These are phyloP conservation scores for Melanotaenia duboulayi DNA, from an alignment of 2,113 vertebrate species.

Conservation along the genomic window DNA sequence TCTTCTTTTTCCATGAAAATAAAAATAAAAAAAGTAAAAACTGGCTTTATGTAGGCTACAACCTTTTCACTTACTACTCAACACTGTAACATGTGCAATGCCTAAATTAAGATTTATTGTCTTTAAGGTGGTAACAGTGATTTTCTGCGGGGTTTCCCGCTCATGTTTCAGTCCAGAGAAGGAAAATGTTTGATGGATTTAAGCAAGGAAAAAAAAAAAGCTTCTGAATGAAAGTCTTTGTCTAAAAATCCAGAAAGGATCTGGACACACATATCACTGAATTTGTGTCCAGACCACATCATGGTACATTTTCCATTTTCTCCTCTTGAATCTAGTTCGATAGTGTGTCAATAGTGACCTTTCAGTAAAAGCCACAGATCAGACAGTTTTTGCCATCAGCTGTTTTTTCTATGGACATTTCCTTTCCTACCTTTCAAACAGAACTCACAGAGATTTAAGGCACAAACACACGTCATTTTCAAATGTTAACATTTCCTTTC, in stretches of 20 bases:
- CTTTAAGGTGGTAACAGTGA: slow-evolving; percentile 49
- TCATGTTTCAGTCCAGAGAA: background rate
- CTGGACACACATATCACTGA: slow-evolving; percentile 1
- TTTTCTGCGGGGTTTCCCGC: slow-evolving; percentile 59
- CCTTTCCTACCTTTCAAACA: too few relatives aligned
- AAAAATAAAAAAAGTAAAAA: background rate
- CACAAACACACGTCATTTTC: too few relatives aligned
- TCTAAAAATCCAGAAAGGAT: too few relatives aligned
- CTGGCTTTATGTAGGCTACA: background rate
- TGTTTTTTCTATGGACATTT: too few relatives aligned
- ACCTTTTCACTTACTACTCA: slow-evolving; percentile 13
- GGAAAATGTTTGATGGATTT: slow-evolving; percentile 33
- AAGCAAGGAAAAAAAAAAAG: slow-evolving; percentile 1
- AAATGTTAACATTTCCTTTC: too few relatives aligned
- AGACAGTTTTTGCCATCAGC: too few relatives aligned
- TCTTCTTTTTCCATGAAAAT: slow-evolving; percentile 36
- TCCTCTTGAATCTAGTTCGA: background rate
- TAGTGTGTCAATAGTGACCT: slow-evolving; percentile 1
- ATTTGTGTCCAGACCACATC: background rate
- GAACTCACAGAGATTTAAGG: too few relatives aligned
- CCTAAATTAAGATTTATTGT: slow-evolving; percentile 54
- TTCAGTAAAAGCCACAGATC: slow-evolving; percentile 7
- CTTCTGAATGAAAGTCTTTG: background rate
- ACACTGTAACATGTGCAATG: slow-evolving; percentile 19
- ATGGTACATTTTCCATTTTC: background rate